These are phyloP conservation scores for Pteruthius melanotis DNA, from an alignment of 2,113 vertebrate genomes.

Conservation along the genomic window DNA sequence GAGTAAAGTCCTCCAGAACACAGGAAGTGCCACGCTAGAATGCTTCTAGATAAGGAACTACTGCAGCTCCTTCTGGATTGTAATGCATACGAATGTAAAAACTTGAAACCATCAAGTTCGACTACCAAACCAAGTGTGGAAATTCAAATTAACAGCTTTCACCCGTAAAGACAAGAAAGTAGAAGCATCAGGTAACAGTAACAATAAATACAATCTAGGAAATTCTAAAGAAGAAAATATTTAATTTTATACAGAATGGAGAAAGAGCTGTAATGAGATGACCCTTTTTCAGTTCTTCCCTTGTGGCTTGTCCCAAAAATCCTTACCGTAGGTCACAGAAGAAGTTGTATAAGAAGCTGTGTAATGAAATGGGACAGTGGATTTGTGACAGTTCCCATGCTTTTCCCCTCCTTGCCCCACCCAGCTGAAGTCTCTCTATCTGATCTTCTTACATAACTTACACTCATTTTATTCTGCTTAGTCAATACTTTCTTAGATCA, in stretches of 20 bases:
- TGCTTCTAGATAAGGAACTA: neutral
- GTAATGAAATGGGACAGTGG: neutral
- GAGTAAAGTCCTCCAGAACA: neutral
- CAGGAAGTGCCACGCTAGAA: neutral
- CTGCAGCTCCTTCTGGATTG: neutral
- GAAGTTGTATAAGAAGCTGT: neutral
- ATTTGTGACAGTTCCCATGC: neutral
- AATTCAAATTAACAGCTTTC: neutral
- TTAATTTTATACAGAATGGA: neutral
- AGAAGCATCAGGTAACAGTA: neutral
- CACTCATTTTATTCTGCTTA: neutral
- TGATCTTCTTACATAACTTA: neutral
- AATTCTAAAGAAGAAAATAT: neutral
- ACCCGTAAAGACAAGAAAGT: neutral
- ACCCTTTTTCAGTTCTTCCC: slow-evolving; percentile 15
- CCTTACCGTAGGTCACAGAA: slow-evolving; percentile 3
- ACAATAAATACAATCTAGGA: neutral
- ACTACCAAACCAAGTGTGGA: neutral
- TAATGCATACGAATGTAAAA: neutral
- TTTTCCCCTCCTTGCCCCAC: neutral
- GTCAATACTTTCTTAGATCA: neutral
- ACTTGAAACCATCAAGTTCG: neutral
- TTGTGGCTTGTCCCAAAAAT: slow-evolving; percentile 13
- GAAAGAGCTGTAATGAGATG: neutral
- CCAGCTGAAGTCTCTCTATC: neutral